Evolutionary conservation across 2,888 invertebrate species (phyloP), one percentile per base, ranked within the genome.

Genomic region (Syritta pipiens): DNA sequence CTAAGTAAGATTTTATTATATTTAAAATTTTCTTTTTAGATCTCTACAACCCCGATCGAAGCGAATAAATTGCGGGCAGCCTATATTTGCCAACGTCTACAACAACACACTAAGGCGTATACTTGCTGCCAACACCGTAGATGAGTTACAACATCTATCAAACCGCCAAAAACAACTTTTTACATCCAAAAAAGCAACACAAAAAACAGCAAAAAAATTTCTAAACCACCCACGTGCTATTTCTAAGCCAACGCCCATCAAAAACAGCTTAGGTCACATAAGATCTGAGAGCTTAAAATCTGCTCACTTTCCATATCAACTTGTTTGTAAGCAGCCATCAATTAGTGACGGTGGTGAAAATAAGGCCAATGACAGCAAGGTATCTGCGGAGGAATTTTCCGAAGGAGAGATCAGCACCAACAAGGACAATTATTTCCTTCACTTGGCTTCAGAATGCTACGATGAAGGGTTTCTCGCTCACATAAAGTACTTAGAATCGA

Each of bases 401-500:
- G 28, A 48, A 26, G 24, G 28, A 48, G 28, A 37, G 6, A 44
- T 53, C 40, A 67, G 17, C 46, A 57, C 49, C 24, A 60, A 65
- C 83, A 84, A 48, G 35, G 63, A 72, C 24, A 62, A 68, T 28
- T 68, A 26, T 62, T 71, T 82, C 53, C 68, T 84, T 82, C 85
- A 85, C 82, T 82, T 88, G 83, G 89, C 89, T 69, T 84, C 83
- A 48, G 84, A 86, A 67, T 87, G 86, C 79, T 89, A 88, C 82
- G 84, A 88, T 82, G 84, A 86, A 57, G 87, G 87, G 62, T 85
- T 87, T 84, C 85, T 86, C 26, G 82, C 84, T 26, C 86, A 88
- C 82, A 83, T 88, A 65, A 85, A 86, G 74, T 88, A 89, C 82
- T 83, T 88, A 68, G 83, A 88, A 85, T 86, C 87, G 83, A 84